Conservation (phyloP, 2,113 vertebrate genomes). For the Oncorhynchus keta region DNA sequence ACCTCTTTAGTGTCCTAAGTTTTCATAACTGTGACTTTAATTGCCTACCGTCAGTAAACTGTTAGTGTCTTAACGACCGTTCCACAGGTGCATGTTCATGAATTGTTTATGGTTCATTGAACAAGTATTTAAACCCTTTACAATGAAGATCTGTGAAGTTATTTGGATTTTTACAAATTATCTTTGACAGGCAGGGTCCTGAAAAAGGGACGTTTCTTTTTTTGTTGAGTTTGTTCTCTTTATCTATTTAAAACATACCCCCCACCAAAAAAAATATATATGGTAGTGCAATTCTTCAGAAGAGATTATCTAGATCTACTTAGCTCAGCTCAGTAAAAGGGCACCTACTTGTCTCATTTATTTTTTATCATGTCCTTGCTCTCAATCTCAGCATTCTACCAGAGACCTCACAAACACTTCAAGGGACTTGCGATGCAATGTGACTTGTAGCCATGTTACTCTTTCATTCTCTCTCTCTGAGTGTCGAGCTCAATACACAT, state of each 20-base stretch:
- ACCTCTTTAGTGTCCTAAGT: no score
- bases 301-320: conserved; percentile 9
- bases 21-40: no score
- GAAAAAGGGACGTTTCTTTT: no score
- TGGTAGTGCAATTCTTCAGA: neutral
- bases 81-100: no score
- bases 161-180: no score
- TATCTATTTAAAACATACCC: neutral
- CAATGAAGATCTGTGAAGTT: no score
- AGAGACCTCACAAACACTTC: conserved; percentile 22
- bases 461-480: conserved; percentile 16
- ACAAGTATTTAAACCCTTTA: no score
- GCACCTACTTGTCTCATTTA: conserved; percentile 27
- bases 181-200: no score
- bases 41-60: no score
- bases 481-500: conserved; percentile 31
- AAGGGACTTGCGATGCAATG: conserved; percentile 33
- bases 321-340: conserved; percentile 29
- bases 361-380: conserved; percentile 4
- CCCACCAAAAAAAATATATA: no score
- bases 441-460: conserved; percentile 20
- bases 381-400: conserved; percentile 30
- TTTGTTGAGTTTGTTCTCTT: neutral
- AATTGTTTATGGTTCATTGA: no score
- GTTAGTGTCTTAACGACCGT: no score